Evolutionary conservation across 2,113 vertebrate genomes (phyloP), one percentile per base, ranked within the genome.

Genomic region (Dermatemys mawii): DNA sequence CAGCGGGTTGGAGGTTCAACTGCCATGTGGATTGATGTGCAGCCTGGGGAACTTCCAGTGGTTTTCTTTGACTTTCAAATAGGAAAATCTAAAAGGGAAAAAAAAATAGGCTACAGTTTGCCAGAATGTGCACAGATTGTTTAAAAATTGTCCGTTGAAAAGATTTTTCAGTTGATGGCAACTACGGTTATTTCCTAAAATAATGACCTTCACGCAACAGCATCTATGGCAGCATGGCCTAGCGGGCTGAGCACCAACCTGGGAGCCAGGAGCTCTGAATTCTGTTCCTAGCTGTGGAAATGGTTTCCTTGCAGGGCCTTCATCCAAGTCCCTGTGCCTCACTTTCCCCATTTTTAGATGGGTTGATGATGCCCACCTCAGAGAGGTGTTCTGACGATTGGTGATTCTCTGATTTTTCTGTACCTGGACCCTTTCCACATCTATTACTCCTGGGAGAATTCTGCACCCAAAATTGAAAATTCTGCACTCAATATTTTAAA

Each of bases 291-390:
- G 14, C 12, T 63, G 32, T 63, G 60, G 17, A 63, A 63, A 8
- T 17, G 32, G 0, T 63, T 79, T 55, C 81, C 8, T 73, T 29
- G 44, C 24, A 26, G 26, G 54, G 54, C 24, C 21, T 53, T 53
- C 22, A 22, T 21, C 51, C 21, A 53, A 8, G 0, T 27, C 24
- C 35, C 32, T 67, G 16, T 75, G 57, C 53, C 0, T 0, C 44
- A 70, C 4, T 27, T 46, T 87, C 22, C 53, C n/a, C 9, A 29
- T 63, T 54, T 88, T n/a, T 35, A 35, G 26, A 17, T 0, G 48
- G 26, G 5, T 14, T 63, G 55, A 57, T 63, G n/a, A 4, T 63
- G 17, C 60, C 32, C 32, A 6, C 32, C 32, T 35, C 60, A 35
- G 29, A 63, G 60, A 2, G 60, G 32, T 63, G 32, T 63, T 63